Conservation (phyloP, 2,888 invertebrate species). For the Pheosia tremula region DNA sequence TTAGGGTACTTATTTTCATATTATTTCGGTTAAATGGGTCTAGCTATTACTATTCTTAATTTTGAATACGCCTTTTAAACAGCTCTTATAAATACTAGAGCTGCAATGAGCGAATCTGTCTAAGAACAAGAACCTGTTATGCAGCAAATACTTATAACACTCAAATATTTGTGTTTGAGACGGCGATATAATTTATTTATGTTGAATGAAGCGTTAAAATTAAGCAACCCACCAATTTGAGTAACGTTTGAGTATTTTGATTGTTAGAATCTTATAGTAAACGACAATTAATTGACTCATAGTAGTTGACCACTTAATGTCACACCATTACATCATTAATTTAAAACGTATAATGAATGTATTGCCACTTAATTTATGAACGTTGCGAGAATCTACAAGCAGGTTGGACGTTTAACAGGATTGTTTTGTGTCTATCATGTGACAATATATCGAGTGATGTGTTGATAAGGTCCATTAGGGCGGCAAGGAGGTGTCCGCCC, state of each 20-base stretch:
- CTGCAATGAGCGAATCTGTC: background rate
- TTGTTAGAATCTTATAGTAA: too few species aligned
- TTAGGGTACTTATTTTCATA: slow-evolving; percentile 43
- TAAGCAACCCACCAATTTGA: too few species aligned
- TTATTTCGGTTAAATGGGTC: slow-evolving; percentile 14
- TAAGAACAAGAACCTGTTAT: too few species aligned
- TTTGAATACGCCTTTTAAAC: background rate
- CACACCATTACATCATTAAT: background rate
- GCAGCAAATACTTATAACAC: too few species aligned
- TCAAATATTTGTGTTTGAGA: too few species aligned
- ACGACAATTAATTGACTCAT: background rate
- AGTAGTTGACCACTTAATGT: background rate
- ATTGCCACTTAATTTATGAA: background rate
- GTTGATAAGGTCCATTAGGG: slow-evolving; percentile 30
- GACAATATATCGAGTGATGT: slow-evolving; percentile 38
- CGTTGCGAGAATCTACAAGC: background rate
- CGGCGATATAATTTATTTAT: too few species aligned
- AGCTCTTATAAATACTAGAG: background rate
- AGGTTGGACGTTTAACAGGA: background rate
- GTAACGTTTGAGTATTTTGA: too few species aligned
- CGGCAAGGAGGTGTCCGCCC: slow-evolving; percentile 59
- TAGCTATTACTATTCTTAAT: background rate
- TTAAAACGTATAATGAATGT: background rate
- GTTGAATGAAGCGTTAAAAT: too few species aligned
- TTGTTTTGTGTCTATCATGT: background rate